Evolutionary conservation across 2,113 vertebrate genomes (phyloP).

Genomic region (Xerus inauris): DNA sequence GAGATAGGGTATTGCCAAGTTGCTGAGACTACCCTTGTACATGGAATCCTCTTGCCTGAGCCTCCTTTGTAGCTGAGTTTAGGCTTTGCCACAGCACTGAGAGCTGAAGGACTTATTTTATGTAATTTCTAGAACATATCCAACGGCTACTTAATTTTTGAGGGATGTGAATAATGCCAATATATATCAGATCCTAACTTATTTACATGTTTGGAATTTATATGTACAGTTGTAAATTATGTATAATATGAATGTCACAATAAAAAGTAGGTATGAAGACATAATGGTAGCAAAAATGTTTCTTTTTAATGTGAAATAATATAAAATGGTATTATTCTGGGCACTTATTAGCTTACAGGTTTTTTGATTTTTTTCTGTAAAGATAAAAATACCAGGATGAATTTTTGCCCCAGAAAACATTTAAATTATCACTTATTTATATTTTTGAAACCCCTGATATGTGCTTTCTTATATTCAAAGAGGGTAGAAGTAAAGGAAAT

Average conservation of each 20-base stretch:
- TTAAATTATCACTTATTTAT: neutral
- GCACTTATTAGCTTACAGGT: neutral
- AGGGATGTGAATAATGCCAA: neutral
- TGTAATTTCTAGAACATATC: neutral
- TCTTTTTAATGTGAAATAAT: neutral
- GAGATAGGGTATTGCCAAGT: too few species aligned
- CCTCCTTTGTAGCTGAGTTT: too few species aligned
- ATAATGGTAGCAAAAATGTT: neutral
- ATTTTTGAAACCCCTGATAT: neutral
- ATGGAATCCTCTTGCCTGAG: too few species aligned
- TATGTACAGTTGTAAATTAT: neutral
- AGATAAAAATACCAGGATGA: neutral
- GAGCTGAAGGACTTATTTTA: neutral
- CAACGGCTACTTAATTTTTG: neutral
- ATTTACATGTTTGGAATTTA: neutral
- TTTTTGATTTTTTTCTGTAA: neutral
- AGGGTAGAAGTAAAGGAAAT: neutral
- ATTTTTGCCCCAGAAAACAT: neutral
- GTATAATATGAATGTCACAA: neutral
- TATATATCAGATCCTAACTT: neutral
- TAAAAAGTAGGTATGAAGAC: neutral
- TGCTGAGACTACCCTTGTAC: too few species aligned
- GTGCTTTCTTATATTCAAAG: neutral
- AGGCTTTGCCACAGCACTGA: too few species aligned
- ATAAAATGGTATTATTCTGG: neutral